Evolutionary conservation across 2,797 vertebrate genomes (phyloP), one percentile per base, ranked within the genome.

Genomic region (Cetoscarus ocellatus): DNA sequence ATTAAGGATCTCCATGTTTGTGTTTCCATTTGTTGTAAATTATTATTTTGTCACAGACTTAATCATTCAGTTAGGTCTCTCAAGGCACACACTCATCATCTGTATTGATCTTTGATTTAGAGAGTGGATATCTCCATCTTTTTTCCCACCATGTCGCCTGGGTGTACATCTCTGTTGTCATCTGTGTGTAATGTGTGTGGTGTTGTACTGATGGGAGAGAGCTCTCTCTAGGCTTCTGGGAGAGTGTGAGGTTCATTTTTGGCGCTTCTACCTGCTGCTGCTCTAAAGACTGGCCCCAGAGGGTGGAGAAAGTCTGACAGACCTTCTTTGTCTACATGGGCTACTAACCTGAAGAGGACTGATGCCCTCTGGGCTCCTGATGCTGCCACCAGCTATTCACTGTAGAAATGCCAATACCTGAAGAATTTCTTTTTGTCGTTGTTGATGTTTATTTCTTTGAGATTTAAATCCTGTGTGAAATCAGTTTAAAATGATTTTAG

Each of bases 401-500:
- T 96, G 96, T 96, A 95, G 97, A 96, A 95, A 98, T 95, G 96
- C 96, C 96, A 99, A 98, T 97, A 96, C 96, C 94, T 77, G 95
- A 90, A 85, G 77, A 87, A 77, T 58, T 45, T 78, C 59, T 70
- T 70, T 66, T 68, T 58, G 19, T 73, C 57, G 10, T 77, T 69
- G 36, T 71, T 86, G 61, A 73, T 86, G 79, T 91, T 86, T 70
- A 86, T 93, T 92, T 93, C 83, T 92, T 91, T 91, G 79, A 90
- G 67, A 89, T 87, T 90, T 85, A 88, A 90, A 92, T 91, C 85
- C 65, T 92, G 91, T 93, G 92, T 93, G 91, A 90, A 90, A 82
- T 91, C 92, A 90, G 90, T 84, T 85, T 73, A 86, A 88, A 70
- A 88, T 86, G 88, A 92, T 93, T 94, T 94, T 94, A 93, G 90